phyloP scores from a whole-genome alignment of 2,888 invertebrate genomes.

The Napeogenes sylphis region DNA sequence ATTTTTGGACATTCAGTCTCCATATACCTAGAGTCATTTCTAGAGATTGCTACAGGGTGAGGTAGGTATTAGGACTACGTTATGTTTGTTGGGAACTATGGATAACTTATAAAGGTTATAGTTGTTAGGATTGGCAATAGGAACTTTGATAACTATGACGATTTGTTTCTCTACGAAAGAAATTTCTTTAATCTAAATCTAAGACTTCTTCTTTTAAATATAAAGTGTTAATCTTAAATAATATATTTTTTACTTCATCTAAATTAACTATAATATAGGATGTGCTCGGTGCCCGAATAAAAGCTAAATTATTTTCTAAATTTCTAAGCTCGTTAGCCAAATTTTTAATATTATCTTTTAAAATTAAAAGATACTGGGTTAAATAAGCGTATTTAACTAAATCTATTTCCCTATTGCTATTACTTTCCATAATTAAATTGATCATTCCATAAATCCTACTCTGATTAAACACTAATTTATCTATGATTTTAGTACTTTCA shows the following conservation, averaged over 20 bases:
- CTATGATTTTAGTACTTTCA: conserved; percentile 2
- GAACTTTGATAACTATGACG: conserved; percentile 21
- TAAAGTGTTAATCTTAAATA: conserved; percentile 7
- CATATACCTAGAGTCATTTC: conserved; percentile 14
- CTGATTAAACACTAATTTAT: too few relatives aligned
- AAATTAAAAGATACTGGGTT: neutral
- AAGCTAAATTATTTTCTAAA: conserved; percentile 1
- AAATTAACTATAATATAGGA: conserved; percentile 7
- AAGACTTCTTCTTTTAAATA: conserved; percentile 1
- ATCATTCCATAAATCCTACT: too few relatives aligned
- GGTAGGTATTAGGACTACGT: conserved; percentile 10
- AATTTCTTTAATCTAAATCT: conserved; percentile 19
- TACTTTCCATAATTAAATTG: conserved; percentile 7
- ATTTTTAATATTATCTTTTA: conserved; percentile 1
- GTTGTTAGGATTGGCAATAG: conserved; percentile 1
- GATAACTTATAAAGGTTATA: conserved; percentile 15
- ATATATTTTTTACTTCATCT: conserved; percentile 5
- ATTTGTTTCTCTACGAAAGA: conserved; percentile 13
- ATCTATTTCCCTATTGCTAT: conserved; percentile 14
- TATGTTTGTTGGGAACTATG: conserved; percentile 13
- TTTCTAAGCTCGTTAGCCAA: neutral
- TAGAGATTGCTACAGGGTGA: conserved; percentile 15
- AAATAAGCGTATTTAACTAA: conserved; percentile 6
- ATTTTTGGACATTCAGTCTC: conserved; percentile 23
- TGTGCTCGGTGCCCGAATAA: conserved; percentile 3